These are phyloP conservation scores for Minunthozetes semirufus DNA, from an alignment of 2,888 invertebrate species.

Conservation along the genomic window DNA sequence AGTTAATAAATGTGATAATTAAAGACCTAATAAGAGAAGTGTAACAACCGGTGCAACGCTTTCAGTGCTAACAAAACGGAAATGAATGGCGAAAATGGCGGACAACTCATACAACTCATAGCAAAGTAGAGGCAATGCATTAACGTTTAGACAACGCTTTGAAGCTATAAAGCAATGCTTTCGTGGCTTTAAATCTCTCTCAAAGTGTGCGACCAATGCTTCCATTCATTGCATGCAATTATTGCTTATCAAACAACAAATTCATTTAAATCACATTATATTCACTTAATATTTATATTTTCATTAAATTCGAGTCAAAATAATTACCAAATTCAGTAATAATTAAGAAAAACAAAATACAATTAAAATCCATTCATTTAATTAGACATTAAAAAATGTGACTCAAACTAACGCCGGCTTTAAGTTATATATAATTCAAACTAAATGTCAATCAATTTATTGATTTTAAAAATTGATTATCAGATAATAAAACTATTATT, in stretches of 20 bases:
- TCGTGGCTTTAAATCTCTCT: conserved; percentile 14
- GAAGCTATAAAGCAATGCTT: neutral
- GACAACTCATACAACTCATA: neutral
- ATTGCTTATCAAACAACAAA: neutral
- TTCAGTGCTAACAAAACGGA: conserved; percentile 2
- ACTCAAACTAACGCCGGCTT: neutral
- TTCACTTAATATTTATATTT: no score
- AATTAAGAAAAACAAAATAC: no score
- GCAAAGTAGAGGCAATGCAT: neutral
- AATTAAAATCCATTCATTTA: no score
- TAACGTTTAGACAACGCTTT: neutral
- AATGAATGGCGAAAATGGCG: conserved; percentile 19
- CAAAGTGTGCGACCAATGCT: neutral
- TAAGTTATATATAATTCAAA: neutral
- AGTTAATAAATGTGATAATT: neutral
- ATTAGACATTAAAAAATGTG: no score
- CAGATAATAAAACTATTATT: neutral
- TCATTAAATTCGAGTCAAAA: no score
- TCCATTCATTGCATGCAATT: neutral
- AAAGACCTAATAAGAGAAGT: neutral
- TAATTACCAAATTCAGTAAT: no score
- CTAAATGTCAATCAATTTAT: neutral
- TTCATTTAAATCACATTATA: no score
- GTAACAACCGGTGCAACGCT: conserved; percentile 1
- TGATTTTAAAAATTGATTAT: neutral